Conservation (phyloP, 2,113 vertebrate genomes). For the Triplophysa dalaica region DNA sequence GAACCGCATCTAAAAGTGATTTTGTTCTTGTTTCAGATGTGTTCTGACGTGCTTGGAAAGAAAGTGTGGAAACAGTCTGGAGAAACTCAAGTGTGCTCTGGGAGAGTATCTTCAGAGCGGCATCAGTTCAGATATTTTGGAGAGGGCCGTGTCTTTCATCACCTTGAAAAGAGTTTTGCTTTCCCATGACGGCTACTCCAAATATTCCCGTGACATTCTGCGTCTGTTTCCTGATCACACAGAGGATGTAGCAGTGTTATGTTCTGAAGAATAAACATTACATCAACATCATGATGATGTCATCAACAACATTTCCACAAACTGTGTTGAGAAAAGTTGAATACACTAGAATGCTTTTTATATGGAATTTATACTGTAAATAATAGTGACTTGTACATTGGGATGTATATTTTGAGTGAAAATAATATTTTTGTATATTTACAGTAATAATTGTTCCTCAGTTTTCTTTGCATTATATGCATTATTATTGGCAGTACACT, state of each 20-base stretch:
- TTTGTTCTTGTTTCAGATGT: constrained; percentile 62
- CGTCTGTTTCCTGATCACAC: constrained; percentile 64
- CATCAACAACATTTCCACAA: background rate
- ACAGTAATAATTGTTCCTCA: background rate
- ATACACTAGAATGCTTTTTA: background rate
- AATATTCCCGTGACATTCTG: constrained; percentile 70
- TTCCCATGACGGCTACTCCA: constrained; percentile 71
- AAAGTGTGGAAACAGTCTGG: constrained; percentile 70
- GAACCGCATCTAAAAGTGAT: background rate
- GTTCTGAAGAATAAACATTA: constrained; percentile 25
- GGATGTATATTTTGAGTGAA: background rate
- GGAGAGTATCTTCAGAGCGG: constrained; percentile 69
- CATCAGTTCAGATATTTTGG: constrained; percentile 68
- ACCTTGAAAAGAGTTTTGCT: constrained; percentile 71
- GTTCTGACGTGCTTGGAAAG: constrained; percentile 71
- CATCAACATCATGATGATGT: background rate
- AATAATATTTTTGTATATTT: constrained; percentile 8
- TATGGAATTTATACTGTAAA: background rate
- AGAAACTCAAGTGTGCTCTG: constrained; percentile 70
- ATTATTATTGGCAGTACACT: constrained; percentile 17
- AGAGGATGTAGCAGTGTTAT: constrained; percentile 20
- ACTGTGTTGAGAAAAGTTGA: background rate
- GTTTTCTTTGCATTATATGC: constrained; percentile 22
- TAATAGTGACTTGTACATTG: background rate
- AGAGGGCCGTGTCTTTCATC: constrained; percentile 72